Percentiles rank a stretch among this genome's conserved stretches.
Conservation (phyloP, 2,888 invertebrate genomes). For the Sminthurides aquaticus region DNA sequence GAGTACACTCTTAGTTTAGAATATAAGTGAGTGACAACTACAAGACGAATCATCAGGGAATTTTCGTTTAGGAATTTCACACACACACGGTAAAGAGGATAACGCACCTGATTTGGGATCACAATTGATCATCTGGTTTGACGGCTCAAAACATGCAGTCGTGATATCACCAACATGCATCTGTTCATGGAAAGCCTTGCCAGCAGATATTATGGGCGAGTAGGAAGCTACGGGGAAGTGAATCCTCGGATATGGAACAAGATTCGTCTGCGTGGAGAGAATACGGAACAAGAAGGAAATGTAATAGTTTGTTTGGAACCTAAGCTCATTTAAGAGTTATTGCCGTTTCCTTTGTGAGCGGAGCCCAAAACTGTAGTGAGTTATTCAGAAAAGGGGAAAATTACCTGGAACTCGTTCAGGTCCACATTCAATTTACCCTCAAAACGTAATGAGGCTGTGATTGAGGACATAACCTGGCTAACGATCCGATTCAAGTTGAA, state of each 20-base stretch:
- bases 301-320: no score
- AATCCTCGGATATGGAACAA: constrained; percentile 53
- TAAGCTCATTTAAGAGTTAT: no score
- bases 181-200: constrained; percentile 75
- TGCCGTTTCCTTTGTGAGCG: no score
- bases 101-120: constrained; percentile 26
- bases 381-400: no score
- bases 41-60: no score
- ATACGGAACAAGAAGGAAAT: background rate
- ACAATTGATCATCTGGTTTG: constrained; percentile 67
- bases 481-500: constrained; percentile 92
- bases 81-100: constrained; percentile 44
- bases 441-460: constrained; percentile 85
- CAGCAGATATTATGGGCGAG: constrained; percentile 54
- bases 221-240: constrained; percentile 51
- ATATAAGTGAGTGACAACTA: no score
- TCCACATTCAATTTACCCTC: constrained; percentile 90
- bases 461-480: constrained; percentile 79
- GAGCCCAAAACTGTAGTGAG: no score
- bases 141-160: constrained; percentile 90
- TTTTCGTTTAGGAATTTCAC: no score
- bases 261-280: constrained; percentile 55
- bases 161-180: constrained; percentile 65
- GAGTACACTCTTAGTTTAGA: no score
- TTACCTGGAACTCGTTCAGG: constrained; percentile 71